Conservation (phyloP, 2,888 invertebrate genomes). For the Holacanthella duospinosa region DNA sequence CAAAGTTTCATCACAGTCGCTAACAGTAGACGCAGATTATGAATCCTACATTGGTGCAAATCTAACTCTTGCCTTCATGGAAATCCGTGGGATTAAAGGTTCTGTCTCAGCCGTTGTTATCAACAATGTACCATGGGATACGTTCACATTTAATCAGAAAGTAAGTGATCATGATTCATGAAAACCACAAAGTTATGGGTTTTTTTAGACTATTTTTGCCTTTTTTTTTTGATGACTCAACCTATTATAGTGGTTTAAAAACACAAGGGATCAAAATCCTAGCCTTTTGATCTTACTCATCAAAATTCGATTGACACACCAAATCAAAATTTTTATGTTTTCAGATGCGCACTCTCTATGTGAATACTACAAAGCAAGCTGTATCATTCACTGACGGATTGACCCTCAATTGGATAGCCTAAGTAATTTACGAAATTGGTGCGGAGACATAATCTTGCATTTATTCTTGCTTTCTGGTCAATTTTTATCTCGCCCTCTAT, state of each 20-base stretch:
- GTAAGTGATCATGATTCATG: too few species aligned
- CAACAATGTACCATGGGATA: slow-evolving; percentile 28
- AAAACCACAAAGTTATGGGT: too few species aligned
- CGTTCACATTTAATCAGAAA: slow-evolving; percentile 16
- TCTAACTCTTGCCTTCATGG: slow-evolving; percentile 29
- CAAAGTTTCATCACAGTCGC: slow-evolving; percentile 33
- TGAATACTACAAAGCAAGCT: slow-evolving; percentile 12
- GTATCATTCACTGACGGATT: slow-evolving; percentile 15
- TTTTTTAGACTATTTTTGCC: too few species aligned
- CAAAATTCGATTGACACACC: too few species aligned
- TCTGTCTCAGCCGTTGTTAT: slow-evolving; percentile 19
- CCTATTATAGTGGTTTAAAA: neutral
- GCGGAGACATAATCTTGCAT: too few species aligned
- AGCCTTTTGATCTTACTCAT: too few species aligned
- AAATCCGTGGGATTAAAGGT: slow-evolving; percentile 26
- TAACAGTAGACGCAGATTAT: slow-evolving; percentile 19
- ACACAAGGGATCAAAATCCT: too few species aligned
- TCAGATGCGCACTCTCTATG: slow-evolving; percentile 21
- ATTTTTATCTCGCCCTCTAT: too few species aligned
- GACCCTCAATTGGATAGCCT: slow-evolving; percentile 7
- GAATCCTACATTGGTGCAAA: slow-evolving; percentile 21
- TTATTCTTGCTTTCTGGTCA: too few species aligned
- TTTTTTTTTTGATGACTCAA: neutral
- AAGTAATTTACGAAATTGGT: too few species aligned
- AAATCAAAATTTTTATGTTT: neutral